phyloP scores from a whole-genome alignment of 1,140 invertebrate species.

The Dinothrombium tinctorium region DNA sequence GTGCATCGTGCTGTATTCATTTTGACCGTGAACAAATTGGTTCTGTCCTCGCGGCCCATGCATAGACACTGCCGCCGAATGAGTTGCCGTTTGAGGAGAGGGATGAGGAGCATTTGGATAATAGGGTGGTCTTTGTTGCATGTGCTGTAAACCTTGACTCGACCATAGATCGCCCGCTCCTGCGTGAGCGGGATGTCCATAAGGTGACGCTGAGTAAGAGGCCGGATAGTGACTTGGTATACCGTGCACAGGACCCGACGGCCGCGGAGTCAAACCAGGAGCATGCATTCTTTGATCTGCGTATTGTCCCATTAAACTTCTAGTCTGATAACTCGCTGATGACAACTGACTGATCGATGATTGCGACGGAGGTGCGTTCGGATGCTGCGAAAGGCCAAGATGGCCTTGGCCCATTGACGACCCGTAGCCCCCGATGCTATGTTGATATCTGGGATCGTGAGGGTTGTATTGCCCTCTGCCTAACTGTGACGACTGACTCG shows the following conservation, averaged over 20 bases:
- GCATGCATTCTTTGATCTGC: constrained; percentile 8
- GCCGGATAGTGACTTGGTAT: not conserved
- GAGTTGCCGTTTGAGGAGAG: not conserved
- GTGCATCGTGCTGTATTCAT: constrained; percentile 7
- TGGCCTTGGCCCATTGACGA: constrained; percentile 5
- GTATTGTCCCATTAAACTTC: constrained; percentile 6
- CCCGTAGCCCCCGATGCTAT: not conserved
- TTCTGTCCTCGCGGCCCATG: not conserved
- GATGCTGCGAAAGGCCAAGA: not conserved
- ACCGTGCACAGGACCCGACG: not conserved
- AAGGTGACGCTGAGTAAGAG: constrained; percentile 1
- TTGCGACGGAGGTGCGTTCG: not conserved
- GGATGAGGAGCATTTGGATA: not conserved
- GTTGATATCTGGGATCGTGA: not conserved
- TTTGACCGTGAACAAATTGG: not conserved
- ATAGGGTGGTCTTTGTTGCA: constrained; percentile 10
- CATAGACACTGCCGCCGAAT: not conserved
- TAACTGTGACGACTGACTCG: not conserved
- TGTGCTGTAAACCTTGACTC: constrained; percentile 3
- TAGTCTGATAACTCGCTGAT: constrained; percentile 1
- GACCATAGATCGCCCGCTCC: constrained; percentile 9
- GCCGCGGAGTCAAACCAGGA: not conserved
- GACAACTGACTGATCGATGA: not conserved
- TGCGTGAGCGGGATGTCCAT: not conserved
- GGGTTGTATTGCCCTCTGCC: constrained; percentile 9